A percentile compares a stretch with the other conserved stretches of the same genome.
Evolutionary conservation across 2,888 invertebrate species (phyloP).

Genomic region (Baccha elongata): DNA sequence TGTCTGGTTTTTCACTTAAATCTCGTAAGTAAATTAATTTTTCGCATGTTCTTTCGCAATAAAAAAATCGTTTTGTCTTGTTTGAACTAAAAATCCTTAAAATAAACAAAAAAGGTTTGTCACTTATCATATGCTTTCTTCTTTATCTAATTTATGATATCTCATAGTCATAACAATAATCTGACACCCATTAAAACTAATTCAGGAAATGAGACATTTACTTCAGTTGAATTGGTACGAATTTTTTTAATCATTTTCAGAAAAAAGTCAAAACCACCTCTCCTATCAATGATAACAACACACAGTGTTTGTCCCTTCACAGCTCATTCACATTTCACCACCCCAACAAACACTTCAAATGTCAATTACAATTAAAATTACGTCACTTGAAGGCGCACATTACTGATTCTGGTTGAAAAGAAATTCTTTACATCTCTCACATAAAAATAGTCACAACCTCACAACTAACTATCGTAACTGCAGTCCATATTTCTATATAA

Average conservation of each 20-base stretch:
- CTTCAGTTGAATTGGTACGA: background rate
- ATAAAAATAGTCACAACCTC: background rate
- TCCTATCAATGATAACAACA: constrained; percentile 1
- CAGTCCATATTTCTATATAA: background rate
- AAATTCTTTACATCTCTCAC: background rate
- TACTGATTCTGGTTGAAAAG: background rate
- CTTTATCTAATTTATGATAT: background rate
- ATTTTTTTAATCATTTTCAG: background rate
- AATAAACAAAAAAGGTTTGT: background rate
- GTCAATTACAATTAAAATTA: constrained; percentile 57
- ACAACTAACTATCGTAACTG: background rate
- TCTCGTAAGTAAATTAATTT: background rate
- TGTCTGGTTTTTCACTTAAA: background rate
- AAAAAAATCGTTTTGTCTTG: too few relatives aligned
- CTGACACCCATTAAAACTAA: background rate
- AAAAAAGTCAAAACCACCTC: background rate
- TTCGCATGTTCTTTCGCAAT: background rate
- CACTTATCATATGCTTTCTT: too few relatives aligned
- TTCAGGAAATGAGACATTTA: constrained; percentile 16
- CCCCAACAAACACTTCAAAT: constrained; percentile 27
- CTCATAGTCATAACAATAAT: background rate
- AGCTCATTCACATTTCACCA: background rate
- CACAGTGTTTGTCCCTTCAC: constrained; percentile 3
- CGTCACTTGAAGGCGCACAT: constrained; percentile 32
- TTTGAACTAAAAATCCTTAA: background rate